Evolutionary conservation across 1,140 invertebrate genomes (phyloP), one percentile per base, ranked within the genome.

Genomic region (Holcopasites calliopsidis): DNA sequence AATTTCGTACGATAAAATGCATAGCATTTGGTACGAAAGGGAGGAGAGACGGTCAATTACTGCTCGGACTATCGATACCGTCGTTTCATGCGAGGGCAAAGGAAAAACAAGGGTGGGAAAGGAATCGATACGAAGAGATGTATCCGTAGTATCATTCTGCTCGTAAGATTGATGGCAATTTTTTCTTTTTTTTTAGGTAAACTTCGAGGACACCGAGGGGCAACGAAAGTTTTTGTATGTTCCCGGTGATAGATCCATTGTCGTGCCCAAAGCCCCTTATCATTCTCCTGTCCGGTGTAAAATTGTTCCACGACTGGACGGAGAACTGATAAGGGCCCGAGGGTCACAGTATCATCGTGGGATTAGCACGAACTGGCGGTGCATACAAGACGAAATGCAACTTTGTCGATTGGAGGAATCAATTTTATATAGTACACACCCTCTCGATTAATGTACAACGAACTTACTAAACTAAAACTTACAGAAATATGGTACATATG

Each of bases 241-340:
- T 13, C 26, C 18, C 8, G 4, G 13, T 60, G 26, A n/a, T n/a
- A n/a, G 69, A 78, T 58, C 55, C 78, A 83, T 79, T 84, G n/a
- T 82, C 87, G 91, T 90, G 91, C 90, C 90, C 85, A 90, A 91
- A 92, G 90, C 81, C 94, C 94, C 94, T 94, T 94, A 94, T 94
- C 94, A 94, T 94, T 94, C 94, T 94, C 93, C 88, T 92, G 94
- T 93, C 94, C 93, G 93, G 94, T 94, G 93, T 94, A 90, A 87
- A 89, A 86, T 86, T 88, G 79, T 89, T 89, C 84, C 84, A 92
- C 93, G 86, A 94, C 94, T 94, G 94, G 94, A 94, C 94, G 94
- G 94, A 94, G 94, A 94, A 94, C 94, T 94, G 94, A 94, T 94
- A 94, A 94, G 94, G 94, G 94, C 94, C 94, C 93, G 93, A 94